These are phyloP conservation scores for Serripes groenlandicus DNA, from an alignment of 2,888 invertebrate genomes.

Conservation along the genomic window DNA sequence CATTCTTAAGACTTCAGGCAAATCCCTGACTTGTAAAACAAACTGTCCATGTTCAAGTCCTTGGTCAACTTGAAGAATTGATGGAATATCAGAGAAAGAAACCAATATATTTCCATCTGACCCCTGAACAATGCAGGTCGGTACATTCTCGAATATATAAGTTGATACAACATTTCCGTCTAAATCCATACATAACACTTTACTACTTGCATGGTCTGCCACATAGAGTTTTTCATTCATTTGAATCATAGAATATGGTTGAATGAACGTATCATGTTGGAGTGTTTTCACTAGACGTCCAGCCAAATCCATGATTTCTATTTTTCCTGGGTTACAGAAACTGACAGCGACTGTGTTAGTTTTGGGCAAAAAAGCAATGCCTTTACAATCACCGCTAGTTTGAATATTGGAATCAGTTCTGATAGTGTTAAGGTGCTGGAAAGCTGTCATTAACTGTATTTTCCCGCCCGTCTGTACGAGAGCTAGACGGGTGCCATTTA, in stretches of 20 bases:
- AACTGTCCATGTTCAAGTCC: background rate
- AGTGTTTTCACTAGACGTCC: background rate
- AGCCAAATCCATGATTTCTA: background rate
- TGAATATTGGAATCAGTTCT: background rate
- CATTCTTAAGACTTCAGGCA: no score
- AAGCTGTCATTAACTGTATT: background rate
- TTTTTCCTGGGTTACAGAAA: background rate
- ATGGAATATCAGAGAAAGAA: background rate
- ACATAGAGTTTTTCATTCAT: constrained; percentile 1
- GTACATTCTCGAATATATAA: background rate
- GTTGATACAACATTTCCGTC: background rate
- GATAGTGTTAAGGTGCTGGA: background rate
- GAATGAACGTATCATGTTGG: background rate
- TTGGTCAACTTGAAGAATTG: background rate
- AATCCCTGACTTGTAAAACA: background rate
- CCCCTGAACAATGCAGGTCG: background rate
- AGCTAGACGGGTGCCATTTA: background rate
- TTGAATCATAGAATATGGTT: background rate
- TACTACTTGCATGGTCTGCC: background rate
- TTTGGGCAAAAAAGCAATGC: background rate
- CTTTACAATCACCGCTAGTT: background rate
- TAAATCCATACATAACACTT: background rate
- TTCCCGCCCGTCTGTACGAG: background rate
- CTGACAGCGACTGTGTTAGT: background rate
- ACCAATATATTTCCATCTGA: background rate